Percentiles rank a stretch among this genome's conserved stretches.
Conservation (phyloP, 2,888 invertebrate genomes). For the Ariolimax columbianus region DNA sequence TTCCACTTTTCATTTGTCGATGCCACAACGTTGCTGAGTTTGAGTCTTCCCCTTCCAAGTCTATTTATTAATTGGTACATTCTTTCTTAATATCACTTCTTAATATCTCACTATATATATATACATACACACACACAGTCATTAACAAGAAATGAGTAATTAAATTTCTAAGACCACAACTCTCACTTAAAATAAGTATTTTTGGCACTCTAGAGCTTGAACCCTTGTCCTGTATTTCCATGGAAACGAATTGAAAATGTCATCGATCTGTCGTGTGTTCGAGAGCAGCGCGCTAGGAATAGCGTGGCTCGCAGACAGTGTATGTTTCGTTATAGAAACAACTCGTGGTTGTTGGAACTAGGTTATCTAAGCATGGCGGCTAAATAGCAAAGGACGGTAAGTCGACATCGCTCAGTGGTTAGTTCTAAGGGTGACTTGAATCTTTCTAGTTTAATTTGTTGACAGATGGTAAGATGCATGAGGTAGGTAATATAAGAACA, state of each 20-base stretch:
- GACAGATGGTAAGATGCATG: not conserved
- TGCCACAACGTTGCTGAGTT: too few species aligned
- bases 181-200: not conserved
- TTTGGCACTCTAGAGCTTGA: not conserved
- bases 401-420: not conserved
- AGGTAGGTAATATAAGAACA: not conserved
- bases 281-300: slow-evolving; percentile 15
- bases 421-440: not conserved
- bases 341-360: slow-evolving; percentile 40
- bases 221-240: slow-evolving; percentile 23
- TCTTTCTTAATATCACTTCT: too few species aligned
- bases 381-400: not conserved
- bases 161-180: not conserved
- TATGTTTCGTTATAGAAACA: slow-evolving; percentile 22
- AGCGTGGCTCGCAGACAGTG: slow-evolving; percentile 28
- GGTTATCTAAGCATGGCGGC: slow-evolving; percentile 40
- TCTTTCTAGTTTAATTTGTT: not conserved
- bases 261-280: slow-evolving; percentile 44
- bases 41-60: too few species aligned
- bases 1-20: too few species aligned
- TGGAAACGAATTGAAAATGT: slow-evolving; percentile 45
- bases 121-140: too few species aligned
- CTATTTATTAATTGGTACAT: too few species aligned
- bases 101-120: too few species aligned
- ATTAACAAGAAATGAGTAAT: too few species aligned